Evolutionary conservation across 2,888 invertebrate genomes (phyloP), one percentile per base, ranked within the genome.

Genomic region (Aphidius colemani): DNA sequence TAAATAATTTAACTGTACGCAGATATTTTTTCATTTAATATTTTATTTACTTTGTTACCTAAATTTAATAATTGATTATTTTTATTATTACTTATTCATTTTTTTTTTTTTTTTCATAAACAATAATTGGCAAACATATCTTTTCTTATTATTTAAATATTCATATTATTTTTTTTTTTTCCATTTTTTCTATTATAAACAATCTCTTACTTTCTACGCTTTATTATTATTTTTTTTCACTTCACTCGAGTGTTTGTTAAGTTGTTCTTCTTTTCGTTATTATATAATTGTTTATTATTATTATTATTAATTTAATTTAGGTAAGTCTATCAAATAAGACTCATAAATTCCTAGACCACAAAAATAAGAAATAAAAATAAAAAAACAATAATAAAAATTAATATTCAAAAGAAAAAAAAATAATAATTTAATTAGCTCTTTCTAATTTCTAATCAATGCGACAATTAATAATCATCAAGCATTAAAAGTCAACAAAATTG

Each of bases 1-100:
- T 78, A n/a, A n/a, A n/a, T n/a, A n/a, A n/a, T n/a, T n/a, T n/a
- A n/a, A 74, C 75, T 78, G 75, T 78, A 78, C 77, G 77, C 78
- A 78, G 76, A 76, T 71, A 71, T 74, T 71, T 75, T 71, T 70
- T 70, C 71, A n/a, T 63, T 64, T 62, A 53, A 55, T 60, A 53
- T 66, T 57, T 49, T 18, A 46, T 53, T 51, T 61, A 46, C 59
- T 53, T 59, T 59, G 63, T 61, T 58, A 53, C 50, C 39, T 39
- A n/a, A 44, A 44, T 53, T 10, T n/a, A 59, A 53, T 40, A 9
- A 44, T 68, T 63, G 68, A 72, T 72, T 74, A 71, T 71, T 69
- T 71, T 67, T 71, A 73, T 74, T 72, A 72, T 72, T 68, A 70
- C 72, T 71, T 65, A 68, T 67, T 68, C n/a, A n/a, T 63, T 67